Conservation (phyloP, 2,888 invertebrate species). For the Chaetogeoica ovagalla region DNA sequence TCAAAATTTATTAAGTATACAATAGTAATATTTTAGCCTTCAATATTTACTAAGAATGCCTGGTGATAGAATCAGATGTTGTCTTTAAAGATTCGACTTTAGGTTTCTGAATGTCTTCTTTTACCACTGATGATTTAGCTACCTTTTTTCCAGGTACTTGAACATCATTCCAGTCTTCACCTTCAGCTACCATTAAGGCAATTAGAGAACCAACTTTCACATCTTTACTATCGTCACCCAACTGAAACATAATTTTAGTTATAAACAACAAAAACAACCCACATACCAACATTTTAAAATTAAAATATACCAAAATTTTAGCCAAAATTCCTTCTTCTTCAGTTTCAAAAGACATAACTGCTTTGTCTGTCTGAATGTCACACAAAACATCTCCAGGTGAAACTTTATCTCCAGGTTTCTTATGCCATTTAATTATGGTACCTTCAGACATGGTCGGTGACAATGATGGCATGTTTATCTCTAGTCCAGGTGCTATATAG, state of each 20-base stretch:
- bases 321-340: constrained; percentile 68
- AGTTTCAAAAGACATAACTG: constrained; percentile 66
- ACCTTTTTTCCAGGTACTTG: constrained; percentile 58
- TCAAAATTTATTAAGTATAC: not conserved
- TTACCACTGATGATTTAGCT: constrained; percentile 53
- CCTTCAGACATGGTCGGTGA: constrained; percentile 70
- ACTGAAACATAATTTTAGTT: constrained; percentile 57
- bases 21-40: not conserved
- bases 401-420: constrained; percentile 65
- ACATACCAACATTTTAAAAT: not conserved
- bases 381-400: constrained; percentile 67
- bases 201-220: constrained; percentile 64
- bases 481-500: constrained; percentile 56
- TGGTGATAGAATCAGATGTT: constrained; percentile 6
- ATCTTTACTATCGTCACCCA: constrained; percentile 62
- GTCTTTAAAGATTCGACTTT: constrained; percentile 5
- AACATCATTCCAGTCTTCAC: constrained; percentile 66
- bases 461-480: constrained; percentile 65
- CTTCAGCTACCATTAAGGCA: constrained; percentile 66
- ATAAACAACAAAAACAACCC: not conserved
- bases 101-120: constrained; percentile 25
- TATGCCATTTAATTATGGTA: constrained; percentile 65
- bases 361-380: constrained; percentile 71
- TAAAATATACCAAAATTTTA: constrained; percentile 63
- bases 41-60: constrained; percentile 42